Base-by-base conservation (phyloP, 2,113 vertebrate species). In the Crotophaga sulcirostris region DNA sequence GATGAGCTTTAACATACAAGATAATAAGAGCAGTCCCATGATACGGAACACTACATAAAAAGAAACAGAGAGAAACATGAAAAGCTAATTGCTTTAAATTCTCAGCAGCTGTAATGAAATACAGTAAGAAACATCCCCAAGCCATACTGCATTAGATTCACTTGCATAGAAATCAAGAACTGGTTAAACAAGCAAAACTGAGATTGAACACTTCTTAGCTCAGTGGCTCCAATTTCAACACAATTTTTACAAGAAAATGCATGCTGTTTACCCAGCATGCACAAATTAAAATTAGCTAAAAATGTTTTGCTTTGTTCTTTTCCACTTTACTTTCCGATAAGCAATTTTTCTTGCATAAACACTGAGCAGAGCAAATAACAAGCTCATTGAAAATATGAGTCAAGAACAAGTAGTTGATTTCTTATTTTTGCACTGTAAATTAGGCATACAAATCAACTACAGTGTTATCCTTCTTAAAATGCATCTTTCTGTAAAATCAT, bases 51-150 rank as follows among this genome's bases (percentile, higher is more conserved):
- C 63, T 79, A 42, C 79, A 76, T 80, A 90, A 82, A 91, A 92
- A 90, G 84, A 96, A 96, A 66, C 52, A 66, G 89, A 86, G 72
- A 49, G 87, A 63, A 92, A 92, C 76, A 92, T 56, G 74, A 85
- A 84, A 92, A 93, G 55, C 92, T 97, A 94, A 97, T 97, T 97
- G 86, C 86, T 93, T 90, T 85, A 95, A 89, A 96, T 91, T 95
- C 89, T 94, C 74, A 92, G 88, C 95, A 95, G 94, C 95, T 95
- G 93, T 90, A 93, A 89, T 74, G 90, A 95, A 89, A 83, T 95
- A 56, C 80, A 85, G 90, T 60, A n/a, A 94, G 95, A 90, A 95
- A 82, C 60, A 90, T 94, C 92, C 86, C 77, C 62, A 49, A 94
- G 93, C 80, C n/a, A 89, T 17, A 49, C 58, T 82, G 69, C 64